These are phyloP conservation scores for Lipophrys pholis DNA, from an alignment of 2,113 vertebrate species.

Conservation along the genomic window DNA sequence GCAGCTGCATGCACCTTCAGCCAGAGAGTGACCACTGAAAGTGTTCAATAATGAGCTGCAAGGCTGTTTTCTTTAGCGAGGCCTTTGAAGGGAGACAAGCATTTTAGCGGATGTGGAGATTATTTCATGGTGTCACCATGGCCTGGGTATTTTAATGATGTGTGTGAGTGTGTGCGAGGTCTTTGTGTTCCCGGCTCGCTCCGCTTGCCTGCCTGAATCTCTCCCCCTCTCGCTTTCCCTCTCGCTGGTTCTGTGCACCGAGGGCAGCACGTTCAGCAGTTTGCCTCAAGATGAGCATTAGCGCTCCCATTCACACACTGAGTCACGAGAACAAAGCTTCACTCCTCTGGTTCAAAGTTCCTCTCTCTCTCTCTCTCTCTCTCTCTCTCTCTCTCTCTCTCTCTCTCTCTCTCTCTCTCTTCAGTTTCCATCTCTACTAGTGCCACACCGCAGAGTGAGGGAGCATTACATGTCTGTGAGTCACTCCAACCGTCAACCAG, in stretches of 20 bases:
- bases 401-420: slow-evolving; percentile 15
- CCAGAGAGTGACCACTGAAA: slow-evolving; percentile 33
- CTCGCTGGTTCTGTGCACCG: slow-evolving; percentile 33
- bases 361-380: slow-evolving; percentile 21
- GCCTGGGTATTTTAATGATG: slow-evolving; percentile 49
- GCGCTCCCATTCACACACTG: slow-evolving; percentile 62
- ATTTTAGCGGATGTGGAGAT: slow-evolving; percentile 55
- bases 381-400: slow-evolving; percentile 25
- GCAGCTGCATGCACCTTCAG: slow-evolving; percentile 15
- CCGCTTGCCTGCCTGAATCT: slow-evolving; percentile 17
- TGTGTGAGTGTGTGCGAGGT: slow-evolving; percentile 23
- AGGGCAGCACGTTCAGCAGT: slow-evolving; percentile 62
- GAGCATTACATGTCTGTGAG: slow-evolving; percentile 45
- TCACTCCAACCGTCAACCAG: slow-evolving; percentile 44
- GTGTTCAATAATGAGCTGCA: slow-evolving; percentile 40
- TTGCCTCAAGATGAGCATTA: slow-evolving; percentile 64
- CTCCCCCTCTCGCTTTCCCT: slow-evolving; percentile 2
- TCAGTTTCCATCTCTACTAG: slow-evolving; percentile 38
- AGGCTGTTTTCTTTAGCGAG: slow-evolving; percentile 60
- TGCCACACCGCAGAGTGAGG: slow-evolving; percentile 52
- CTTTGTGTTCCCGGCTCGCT: slow-evolving; percentile 11
- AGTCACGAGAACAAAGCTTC: slow-evolving; percentile 70
- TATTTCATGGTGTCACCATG: slow-evolving; percentile 62
- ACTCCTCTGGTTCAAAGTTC: slow-evolving; percentile 43
- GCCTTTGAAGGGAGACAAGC: slow-evolving; percentile 53